Conservation (phyloP, 1,140 invertebrate genomes). For the Papilio xuthus region DNA sequence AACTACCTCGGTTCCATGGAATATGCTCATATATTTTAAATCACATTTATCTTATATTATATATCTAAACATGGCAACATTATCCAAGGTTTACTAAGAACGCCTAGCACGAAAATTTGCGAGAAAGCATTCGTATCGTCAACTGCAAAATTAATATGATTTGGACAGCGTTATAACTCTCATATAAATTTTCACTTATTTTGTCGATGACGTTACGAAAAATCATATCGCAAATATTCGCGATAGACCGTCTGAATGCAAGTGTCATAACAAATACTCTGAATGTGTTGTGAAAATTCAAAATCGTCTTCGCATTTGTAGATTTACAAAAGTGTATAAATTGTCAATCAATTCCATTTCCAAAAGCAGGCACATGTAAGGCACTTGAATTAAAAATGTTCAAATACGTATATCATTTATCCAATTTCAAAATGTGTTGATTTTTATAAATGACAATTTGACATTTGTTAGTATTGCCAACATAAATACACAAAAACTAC, state of each 20-base stretch:
- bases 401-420: not conserved
- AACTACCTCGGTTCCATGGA: slow-evolving; percentile 37
- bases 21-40: slow-evolving; percentile 7
- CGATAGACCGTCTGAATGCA: not conserved
- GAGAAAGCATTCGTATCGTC: too few species aligned
- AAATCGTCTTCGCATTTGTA: not conserved
- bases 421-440: not conserved
- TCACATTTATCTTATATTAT: not conserved
- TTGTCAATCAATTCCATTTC: not conserved
- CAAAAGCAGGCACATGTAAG: slow-evolving; percentile 31
- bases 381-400: slow-evolving; percentile 26
- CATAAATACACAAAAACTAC: slow-evolving; percentile 15
- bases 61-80: not conserved
- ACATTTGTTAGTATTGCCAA: not conserved
- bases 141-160: too few species aligned
- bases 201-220: too few species aligned
- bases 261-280: not conserved
- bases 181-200: too few species aligned
- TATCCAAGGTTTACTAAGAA: not conserved
- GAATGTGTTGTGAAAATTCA: not conserved
- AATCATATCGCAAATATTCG: too few species aligned
- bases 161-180: too few species aligned
- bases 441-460: not conserved
- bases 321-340: not conserved
- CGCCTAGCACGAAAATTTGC: too few species aligned